These are phyloP conservation scores for Ophion ventricosus DNA, from an alignment of 2,888 invertebrate genomes.

Conservation along the genomic window DNA sequence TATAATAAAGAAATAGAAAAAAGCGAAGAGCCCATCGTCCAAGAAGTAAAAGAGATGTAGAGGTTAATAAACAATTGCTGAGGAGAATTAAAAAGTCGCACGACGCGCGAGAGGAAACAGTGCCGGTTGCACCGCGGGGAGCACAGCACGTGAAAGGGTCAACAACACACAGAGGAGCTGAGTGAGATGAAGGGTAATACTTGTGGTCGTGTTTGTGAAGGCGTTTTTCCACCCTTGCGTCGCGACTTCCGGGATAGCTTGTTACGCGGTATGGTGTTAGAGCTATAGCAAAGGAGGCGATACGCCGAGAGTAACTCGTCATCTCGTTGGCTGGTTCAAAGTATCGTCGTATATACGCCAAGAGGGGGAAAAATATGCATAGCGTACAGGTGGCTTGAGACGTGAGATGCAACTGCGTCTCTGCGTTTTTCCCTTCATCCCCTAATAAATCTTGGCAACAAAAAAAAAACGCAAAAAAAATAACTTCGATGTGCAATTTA, in stretches of 20 bases:
- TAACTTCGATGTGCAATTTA: neutral
- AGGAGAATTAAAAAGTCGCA: slow-evolving; percentile 49
- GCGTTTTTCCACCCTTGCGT: slow-evolving; percentile 47
- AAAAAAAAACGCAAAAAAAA: neutral
- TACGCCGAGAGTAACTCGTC: slow-evolving; percentile 22
- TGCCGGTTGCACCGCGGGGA: neutral
- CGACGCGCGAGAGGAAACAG: slow-evolving; percentile 1
- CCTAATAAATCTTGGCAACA: neutral
- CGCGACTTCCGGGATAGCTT: slow-evolving; percentile 46
- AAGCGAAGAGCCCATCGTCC: slow-evolving; percentile 18
- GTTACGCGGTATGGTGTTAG: slow-evolving; percentile 25
- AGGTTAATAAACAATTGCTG: slow-evolving; percentile 50
- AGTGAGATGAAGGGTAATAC: slow-evolving; percentile 20
- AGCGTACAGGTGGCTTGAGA: slow-evolving; percentile 4
- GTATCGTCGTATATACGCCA: slow-evolving; percentile 23
- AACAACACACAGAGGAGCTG: slow-evolving; percentile 60
- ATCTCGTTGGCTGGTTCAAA: slow-evolving; percentile 16
- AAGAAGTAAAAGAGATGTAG: slow-evolving; percentile 27
- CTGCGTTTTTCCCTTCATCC: neutral
- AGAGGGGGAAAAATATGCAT: slow-evolving; percentile 7
- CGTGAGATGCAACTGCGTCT: neutral
- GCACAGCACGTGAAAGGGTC: slow-evolving; percentile 35
- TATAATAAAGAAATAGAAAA: slow-evolving; percentile 17
- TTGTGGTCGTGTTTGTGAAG: slow-evolving; percentile 23
- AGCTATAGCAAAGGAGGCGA: slow-evolving; percentile 13